Evolutionary conservation across 2,113 vertebrate genomes (phyloP).

Genomic region (Scomber scombrus): DNA sequence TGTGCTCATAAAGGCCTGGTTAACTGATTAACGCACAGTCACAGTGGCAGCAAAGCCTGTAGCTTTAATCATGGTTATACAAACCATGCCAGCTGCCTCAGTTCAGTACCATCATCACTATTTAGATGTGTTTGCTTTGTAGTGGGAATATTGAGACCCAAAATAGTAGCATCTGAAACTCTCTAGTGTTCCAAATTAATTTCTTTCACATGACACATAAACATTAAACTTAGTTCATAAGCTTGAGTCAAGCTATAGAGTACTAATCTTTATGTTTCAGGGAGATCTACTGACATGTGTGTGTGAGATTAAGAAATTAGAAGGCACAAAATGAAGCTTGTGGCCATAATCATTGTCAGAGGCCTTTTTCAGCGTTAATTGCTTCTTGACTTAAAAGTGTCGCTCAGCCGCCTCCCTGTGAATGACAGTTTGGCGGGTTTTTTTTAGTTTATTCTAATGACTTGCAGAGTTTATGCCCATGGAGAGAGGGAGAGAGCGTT

Average conservation of each 20-base stretch:
- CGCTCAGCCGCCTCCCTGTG: constrained; percentile 32
- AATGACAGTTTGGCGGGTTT: constrained; percentile 49
- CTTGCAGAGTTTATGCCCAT: constrained; percentile 48
- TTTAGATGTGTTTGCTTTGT: constrained; percentile 53
- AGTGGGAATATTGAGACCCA: constrained; percentile 32
- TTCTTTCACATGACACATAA: constrained; percentile 36
- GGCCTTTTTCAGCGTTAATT: constrained; percentile 60
- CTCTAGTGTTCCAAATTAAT: constrained; percentile 38
- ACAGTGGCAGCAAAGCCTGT: constrained; percentile 48
- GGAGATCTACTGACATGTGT: constrained; percentile 33
- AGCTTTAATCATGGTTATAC: constrained; percentile 63
- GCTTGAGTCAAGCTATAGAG: constrained; percentile 24
- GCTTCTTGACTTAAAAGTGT: constrained; percentile 67
- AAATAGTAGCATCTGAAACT: constrained; percentile 38
- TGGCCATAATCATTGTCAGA: constrained; percentile 56
- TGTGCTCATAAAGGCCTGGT: constrained; percentile 56
- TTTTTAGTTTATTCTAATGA: constrained; percentile 58
- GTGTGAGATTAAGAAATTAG: constrained; percentile 40
- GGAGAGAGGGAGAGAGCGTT: constrained; percentile 8
- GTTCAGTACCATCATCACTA: constrained; percentile 36
- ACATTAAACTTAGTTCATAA: constrained; percentile 18
- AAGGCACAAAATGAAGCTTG: constrained; percentile 44
- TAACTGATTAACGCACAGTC: constrained; percentile 64
- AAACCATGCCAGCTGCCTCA: constrained; percentile 66
- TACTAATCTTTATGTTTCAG: constrained; percentile 39